Evolutionary conservation across 2,797 vertebrate species (phyloP).

Genomic region (Tangara arthus): DNA sequence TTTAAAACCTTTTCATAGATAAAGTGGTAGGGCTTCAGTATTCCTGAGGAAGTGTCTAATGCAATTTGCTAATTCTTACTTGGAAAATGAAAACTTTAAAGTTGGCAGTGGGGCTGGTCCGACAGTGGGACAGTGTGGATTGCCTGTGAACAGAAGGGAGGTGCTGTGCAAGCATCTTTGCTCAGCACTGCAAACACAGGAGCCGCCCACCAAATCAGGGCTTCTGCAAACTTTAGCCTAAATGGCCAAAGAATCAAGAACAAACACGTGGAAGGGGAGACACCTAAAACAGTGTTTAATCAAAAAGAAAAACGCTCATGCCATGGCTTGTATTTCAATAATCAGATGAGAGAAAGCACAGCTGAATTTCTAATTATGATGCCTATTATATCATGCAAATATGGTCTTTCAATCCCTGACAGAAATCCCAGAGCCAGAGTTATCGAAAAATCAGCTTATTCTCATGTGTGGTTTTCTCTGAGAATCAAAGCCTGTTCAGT

Average conservation of each 20-base stretch:
- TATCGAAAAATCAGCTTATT: not conserved
- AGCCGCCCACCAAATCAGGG: not conserved
- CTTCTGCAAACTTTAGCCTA: not conserved
- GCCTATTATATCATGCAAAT: not conserved
- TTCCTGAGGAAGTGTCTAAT: not conserved
- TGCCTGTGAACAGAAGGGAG: not conserved
- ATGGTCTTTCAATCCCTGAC: not conserved
- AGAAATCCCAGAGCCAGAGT: not conserved
- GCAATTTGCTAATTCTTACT: not conserved
- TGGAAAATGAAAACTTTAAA: not conserved
- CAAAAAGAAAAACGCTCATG: not conserved
- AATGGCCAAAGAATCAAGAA: not conserved
- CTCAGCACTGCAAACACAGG: not conserved
- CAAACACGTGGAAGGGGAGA: not conserved
- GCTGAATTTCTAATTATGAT: not conserved
- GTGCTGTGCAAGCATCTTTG: not conserved
- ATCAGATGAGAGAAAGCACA: not conserved
- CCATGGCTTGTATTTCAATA: not conserved
- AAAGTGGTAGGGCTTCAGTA: not conserved
- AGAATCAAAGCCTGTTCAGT: not conserved
- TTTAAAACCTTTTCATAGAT: not conserved
- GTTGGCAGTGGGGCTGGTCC: not conserved
- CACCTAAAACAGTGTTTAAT: not conserved
- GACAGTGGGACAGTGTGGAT: accelerated
- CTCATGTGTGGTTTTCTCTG: not conserved